Conservation (phyloP, 2,113 vertebrate genomes). For the Alouatta palliata region DNA sequence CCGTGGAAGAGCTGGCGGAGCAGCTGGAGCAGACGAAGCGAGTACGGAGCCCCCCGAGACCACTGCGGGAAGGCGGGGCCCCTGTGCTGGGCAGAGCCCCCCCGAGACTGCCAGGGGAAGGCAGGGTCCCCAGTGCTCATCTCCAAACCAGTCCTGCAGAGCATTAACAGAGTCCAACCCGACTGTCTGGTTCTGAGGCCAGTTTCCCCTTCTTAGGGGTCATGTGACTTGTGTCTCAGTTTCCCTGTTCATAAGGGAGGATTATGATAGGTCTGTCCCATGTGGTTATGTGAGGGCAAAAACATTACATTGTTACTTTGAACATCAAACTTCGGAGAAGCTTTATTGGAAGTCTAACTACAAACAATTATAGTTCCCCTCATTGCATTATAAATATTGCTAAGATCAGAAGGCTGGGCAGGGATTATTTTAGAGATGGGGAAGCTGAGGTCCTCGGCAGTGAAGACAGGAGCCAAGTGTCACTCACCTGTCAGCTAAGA, state of each 20-base stretch:
- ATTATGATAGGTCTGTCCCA: not conserved
- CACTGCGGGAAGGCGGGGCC: rapidly evolving
- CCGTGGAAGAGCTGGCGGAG: slow-evolving; percentile 95
- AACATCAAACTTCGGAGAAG: not conserved
- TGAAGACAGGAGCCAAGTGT: rapidly evolving
- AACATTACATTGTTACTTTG: not conserved
- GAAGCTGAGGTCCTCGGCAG: too few relatives aligned
- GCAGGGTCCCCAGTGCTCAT: too few relatives aligned
- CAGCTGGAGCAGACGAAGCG: slow-evolving; percentile 97
- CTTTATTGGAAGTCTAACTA: not conserved
- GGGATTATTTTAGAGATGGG: too few relatives aligned
- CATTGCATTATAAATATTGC: not conserved
- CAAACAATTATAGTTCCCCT: not conserved
- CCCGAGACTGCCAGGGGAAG: too few relatives aligned
- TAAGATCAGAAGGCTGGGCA: not conserved
- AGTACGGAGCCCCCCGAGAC: slow-evolving; percentile 80
- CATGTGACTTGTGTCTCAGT: not conserved
- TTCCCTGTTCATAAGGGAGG: not conserved
- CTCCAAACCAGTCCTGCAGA: not conserved
- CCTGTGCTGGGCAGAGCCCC: not conserved
- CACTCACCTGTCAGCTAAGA: rapidly evolving
- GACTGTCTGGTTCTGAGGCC: rapidly evolving
- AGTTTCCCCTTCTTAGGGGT: not conserved
- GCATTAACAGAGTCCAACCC: too few relatives aligned
- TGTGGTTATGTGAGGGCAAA: rapidly evolving